phyloP scores from a whole-genome alignment of 2,113 vertebrate genomes.

The Eurystomus gularis region DNA sequence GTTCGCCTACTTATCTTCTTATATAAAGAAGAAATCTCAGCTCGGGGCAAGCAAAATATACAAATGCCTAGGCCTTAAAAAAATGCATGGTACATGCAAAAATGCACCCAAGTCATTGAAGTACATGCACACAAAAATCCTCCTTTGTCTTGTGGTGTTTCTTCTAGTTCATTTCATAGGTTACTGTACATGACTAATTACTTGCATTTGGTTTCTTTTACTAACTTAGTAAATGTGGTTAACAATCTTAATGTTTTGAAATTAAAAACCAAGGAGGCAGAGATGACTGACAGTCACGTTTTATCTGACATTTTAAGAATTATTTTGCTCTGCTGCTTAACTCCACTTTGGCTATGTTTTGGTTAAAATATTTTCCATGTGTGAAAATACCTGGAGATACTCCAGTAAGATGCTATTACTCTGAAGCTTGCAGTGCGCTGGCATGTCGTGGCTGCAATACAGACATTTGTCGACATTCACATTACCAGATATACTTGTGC shows the following conservation, averaged over 20 bases:
- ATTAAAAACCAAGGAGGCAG: neutral
- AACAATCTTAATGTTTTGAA: neutral
- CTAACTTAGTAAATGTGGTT: neutral
- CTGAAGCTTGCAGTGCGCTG: neutral
- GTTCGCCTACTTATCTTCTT: slow-evolving; percentile 44
- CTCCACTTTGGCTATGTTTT: neutral
- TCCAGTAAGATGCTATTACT: neutral
- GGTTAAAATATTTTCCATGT: neutral
- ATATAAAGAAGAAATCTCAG: slow-evolving; percentile 49
- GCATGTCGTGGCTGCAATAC: neutral
- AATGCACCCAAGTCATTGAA: slow-evolving; percentile 50
- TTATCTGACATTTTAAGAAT: neutral
- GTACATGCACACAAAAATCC: slow-evolving; percentile 56
- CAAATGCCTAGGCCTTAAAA: neutral
- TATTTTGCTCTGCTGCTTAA: neutral
- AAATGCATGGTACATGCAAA: slow-evolving; percentile 57
- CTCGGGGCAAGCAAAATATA: slow-evolving; percentile 22
- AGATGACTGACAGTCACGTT: neutral
- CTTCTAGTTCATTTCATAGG: neutral
- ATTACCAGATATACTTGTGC: neutral
- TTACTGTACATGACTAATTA: neutral
- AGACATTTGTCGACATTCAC: neutral
- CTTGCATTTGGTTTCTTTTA: neutral
- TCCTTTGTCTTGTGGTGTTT: neutral
- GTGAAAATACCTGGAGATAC: neutral